Conservation (phyloP, 2,888 invertebrate species). For the Hecatera dysodea region DNA sequence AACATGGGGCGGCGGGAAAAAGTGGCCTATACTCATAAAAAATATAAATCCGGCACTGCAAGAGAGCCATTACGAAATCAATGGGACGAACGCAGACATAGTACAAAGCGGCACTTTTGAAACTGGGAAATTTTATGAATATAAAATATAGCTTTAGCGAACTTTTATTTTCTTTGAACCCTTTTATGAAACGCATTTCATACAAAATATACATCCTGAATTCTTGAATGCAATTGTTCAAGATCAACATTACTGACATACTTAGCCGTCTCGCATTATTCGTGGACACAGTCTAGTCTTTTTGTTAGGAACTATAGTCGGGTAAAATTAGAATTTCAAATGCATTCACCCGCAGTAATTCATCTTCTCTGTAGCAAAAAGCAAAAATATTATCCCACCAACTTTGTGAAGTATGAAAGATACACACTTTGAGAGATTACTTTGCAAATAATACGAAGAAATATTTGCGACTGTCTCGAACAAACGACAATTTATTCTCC, state of each 20-base stretch:
- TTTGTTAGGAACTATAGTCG: slow-evolving; percentile 73
- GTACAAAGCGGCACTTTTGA: slow-evolving; percentile 34
- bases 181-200: slow-evolving; percentile 27
- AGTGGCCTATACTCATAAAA: too few relatives aligned
- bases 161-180: slow-evolving; percentile 16
- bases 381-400: slow-evolving; percentile 38
- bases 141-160: slow-evolving; percentile 2
- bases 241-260: slow-evolving; percentile 79
- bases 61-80: slow-evolving; percentile 67
- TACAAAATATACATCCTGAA: slow-evolving; percentile 34
- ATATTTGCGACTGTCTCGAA: slow-evolving; percentile 71
- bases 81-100: slow-evolving; percentile 58
- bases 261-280: slow-evolving; percentile 81
- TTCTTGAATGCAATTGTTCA: slow-evolving; percentile 58
- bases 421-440: slow-evolving; percentile 65
- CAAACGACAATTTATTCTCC: slow-evolving; percentile 76
- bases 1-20: too few relatives aligned
- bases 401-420: slow-evolving; percentile 58
- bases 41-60: too few relatives aligned
- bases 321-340: slow-evolving; percentile 77
- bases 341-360: slow-evolving; percentile 78
- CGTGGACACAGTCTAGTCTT: slow-evolving; percentile 74
- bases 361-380: slow-evolving; percentile 63
- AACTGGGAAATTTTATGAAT: slow-evolving; percentile 17
- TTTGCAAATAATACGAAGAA: slow-evolving; percentile 71